Evolutionary conservation across 2,113 vertebrate species (phyloP).

Genomic region (Rallus limicola): DNA sequence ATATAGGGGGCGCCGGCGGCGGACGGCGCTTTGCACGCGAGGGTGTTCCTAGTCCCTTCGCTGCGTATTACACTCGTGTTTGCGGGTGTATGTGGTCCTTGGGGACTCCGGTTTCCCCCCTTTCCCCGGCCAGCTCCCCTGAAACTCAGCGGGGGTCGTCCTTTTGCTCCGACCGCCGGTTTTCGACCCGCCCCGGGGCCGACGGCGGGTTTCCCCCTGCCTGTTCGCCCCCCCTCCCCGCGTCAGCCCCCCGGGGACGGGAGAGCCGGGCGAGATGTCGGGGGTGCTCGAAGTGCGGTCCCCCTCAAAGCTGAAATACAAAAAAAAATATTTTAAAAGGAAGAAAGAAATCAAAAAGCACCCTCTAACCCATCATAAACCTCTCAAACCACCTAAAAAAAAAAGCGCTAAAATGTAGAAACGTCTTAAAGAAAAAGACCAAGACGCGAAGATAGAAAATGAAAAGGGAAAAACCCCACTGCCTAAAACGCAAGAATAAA

Average conservation of each 20-base stretch:
- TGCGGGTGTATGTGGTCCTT: too few species aligned
- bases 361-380: neutral
- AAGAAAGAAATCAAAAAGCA: neutral
- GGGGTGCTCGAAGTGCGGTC: neutral
- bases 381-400: neutral
- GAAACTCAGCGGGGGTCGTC: too few species aligned
- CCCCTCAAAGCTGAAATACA: neutral
- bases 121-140: neutral
- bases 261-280: neutral
- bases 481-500: neutral
- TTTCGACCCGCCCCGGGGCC: neutral
- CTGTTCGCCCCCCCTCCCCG: too few species aligned
- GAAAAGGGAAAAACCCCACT: neutral
- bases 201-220: too few species aligned
- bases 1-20: constrained; percentile 83
- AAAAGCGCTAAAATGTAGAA: neutral
- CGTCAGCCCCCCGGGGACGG: neutral
- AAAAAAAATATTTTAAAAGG: neutral
- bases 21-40: constrained; percentile 79
- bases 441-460: neutral
- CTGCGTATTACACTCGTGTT: neutral
- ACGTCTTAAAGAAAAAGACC: neutral
- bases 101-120: neutral
- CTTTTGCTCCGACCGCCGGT: neutral
- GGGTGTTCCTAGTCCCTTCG: neutral